Evolutionary conservation across 1,140 invertebrate genomes (phyloP), one percentile per base, ranked within the genome.

Genomic region (Drosophila sp.): DNA sequence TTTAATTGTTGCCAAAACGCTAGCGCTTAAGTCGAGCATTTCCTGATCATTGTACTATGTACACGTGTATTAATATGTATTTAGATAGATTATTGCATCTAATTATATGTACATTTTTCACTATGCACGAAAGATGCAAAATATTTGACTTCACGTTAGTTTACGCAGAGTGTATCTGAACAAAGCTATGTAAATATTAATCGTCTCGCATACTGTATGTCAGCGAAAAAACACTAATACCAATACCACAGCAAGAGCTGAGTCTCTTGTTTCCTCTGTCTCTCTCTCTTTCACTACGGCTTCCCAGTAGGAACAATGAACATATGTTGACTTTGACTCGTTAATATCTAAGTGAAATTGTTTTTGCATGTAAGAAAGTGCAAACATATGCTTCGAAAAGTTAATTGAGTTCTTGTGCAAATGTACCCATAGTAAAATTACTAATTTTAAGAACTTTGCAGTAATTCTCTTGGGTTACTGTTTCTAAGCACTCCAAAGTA

Each of bases 111-210:
- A 45, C 25, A 45, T 36, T 16, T 50, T 43, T 53, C 54, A 51
- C 56, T 58, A 18, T 36, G 13, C 46, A 18, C 29, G 11, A 36
- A 43, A 46, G 36, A 40, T 65, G 32, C 29, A 43, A 50, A 57
- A 56, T 40, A 32, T 38, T 64, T 48, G 34, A 67, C 54, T 48
- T 59, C 46, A 72, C 54, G 59, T 48, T 27, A 36, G 46, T 51
- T 46, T 29, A 53, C 38, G 21, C 41, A 67, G 32, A 53, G 38
- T 67, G 46, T 67, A 53, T 59, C 46, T 67, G 54, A 67, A 67
- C 36, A 72, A 72, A 57, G 50, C 32, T 43, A 58, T 40, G 45
- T 57, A 57, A 64, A 65, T 51, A 51, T 41, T 59, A 48, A 64
- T 72, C 25, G 25, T 34, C 61, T 40, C 16, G 51, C 27, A 57